Evolutionary conservation across 2,888 invertebrate species (phyloP), one percentile per base, ranked within the genome.

Genomic region (Pyrochroa serraticornis): DNA sequence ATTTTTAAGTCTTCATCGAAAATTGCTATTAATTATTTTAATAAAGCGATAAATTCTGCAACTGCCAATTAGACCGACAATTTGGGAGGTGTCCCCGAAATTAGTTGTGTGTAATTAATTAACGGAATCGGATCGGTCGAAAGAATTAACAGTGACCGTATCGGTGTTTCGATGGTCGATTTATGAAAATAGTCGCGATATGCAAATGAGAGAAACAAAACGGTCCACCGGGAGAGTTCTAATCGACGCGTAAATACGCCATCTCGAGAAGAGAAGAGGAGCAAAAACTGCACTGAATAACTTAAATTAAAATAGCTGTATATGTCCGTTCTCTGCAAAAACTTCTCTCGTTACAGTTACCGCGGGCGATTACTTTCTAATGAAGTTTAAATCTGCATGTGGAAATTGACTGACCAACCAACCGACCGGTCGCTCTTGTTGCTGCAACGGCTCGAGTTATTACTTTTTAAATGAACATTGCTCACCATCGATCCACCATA

Each of bases 351-450:
- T 22, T 71, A 71, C 71, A 72, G 70, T 72, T 72, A 73, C 65
- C 62, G 59, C 60, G 55, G 67, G 58, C 64, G 67, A 73, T 73
- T 72, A 67, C 72, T 71, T 73, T 71, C 72, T 73, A 73, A 72
- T 72, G 70, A 70, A 68, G 69, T 69, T 70, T 68, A 68, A 70
- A 71, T 71, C 68, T 70, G 66, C 70, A 70, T 71, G 66, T 66
- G 66, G 64, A 63, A 65, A 65, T 62, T 64, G 66, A 63, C 63
- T 59, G 55, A 51, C 49, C 49, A 65, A 65, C 61, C 63, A 65
- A 63, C 63, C 60, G 55, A 51, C 49, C 49, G 55, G 54, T 62
- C 60, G 63, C 22, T 22, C 22, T 67, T 55, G n/a, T n/a, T n/a
- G 58, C 59, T 49, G 60, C 54, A 55, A 54, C 46, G 42, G 58